These are phyloP conservation scores for Hoplodrina ambigua DNA, from an alignment of 2,888 invertebrate species.

Conservation along the genomic window DNA sequence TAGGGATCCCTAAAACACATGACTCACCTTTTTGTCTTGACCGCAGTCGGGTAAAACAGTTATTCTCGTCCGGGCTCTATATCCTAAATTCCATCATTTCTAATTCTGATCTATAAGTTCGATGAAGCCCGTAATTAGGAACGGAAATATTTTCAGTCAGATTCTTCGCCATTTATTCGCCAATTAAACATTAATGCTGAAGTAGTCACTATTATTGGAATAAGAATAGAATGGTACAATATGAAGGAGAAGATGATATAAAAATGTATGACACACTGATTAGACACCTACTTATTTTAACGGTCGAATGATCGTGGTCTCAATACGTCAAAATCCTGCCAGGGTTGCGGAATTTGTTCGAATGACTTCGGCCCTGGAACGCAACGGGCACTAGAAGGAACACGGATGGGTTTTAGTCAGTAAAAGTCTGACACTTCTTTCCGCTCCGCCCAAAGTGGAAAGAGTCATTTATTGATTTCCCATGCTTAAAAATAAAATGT, in stretches of 20 bases:
- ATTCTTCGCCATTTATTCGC: neutral
- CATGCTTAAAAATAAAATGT: no score
- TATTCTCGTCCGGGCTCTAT: neutral
- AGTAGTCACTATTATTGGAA: neutral
- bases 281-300: neutral
- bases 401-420: no score
- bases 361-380: no score
- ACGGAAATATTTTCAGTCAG: neutral
- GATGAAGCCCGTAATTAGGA: neutral
- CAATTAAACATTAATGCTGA: slow-evolving; percentile 1
- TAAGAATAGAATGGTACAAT: neutral
- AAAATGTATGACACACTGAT: neutral
- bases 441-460: no score
- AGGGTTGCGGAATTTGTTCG: no score
- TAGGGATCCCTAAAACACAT: no score
- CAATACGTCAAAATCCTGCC: no score
- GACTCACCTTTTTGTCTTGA: no score
- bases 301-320: neutral
- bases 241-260: neutral
- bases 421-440: no score
- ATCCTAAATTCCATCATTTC: neutral
- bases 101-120: neutral
- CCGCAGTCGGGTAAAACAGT: no score
- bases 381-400: no score
- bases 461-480: no score